Base-by-base conservation (phyloP, 2,888 invertebrate species). In the Chaetoderma sp. region DNA sequence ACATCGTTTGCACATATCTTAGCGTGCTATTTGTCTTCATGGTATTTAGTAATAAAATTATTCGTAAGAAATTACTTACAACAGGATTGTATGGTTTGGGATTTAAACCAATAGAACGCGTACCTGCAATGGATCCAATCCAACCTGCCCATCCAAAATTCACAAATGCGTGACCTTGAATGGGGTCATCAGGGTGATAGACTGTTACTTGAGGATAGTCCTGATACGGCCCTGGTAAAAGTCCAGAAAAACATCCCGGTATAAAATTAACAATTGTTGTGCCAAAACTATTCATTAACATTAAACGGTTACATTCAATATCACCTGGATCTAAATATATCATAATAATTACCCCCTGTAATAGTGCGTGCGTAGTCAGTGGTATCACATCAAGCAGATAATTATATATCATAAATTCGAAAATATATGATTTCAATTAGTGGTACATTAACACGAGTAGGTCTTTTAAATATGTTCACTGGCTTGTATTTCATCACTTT, bases 41-140 rank as follows among this genome's bases (percentile, higher is more conserved):
- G n/a, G n/a, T 36, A 36, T 13, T n/a, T 36, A 13, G 39, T 13
- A 36, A 36, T 36, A n/a, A 13, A n/a, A n/a, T 36, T 36, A 36
- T 36, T n/a, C 39, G n/a, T 36, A 36, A n/a, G 39, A 10, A 13
- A 36, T 36, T 36, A 36, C n/a, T 13, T 13, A 36, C 10, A 13
- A 36, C 10, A 36, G n/a, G 10, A 36, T 36, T 10, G n/a, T 57
- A 25, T 57, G n/a, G 16, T 42, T 57, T 0, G 8, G 16, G 0
- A 4, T 42, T 1, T 42, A 50, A 28, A 32, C 18, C 28, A 25
- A 47, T 13, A 16, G 8, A 25, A 10, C 16, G 4, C 49, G 21
- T 63, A 75, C 78, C 78, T 58, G 78, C 77, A n/a, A 78, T 78
- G 1, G 78, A 78, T 1, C 78, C 78, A 39, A 78, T 62, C 78